Conservation (phyloP, 2,113 vertebrate genomes). For the Neolamprologus longior region DNA sequence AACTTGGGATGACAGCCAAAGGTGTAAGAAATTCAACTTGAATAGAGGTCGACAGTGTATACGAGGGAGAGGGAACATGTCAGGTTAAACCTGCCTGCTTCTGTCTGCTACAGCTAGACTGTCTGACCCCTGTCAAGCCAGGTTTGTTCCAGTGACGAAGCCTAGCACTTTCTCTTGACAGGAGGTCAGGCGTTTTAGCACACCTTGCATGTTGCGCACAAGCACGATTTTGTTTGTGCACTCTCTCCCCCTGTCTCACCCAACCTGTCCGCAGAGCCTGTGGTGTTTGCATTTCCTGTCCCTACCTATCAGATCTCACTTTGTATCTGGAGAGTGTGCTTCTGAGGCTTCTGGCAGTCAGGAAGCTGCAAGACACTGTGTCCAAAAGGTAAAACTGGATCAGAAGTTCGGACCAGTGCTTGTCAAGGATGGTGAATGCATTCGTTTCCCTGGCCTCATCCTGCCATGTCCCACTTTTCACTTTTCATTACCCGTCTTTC, state of each 20-base stretch:
- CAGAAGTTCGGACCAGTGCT: constrained; percentile 17
- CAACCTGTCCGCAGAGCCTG: background rate
- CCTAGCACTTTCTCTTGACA: constrained; percentile 36
- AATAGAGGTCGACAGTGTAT: constrained; percentile 28
- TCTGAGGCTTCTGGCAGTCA: background rate
- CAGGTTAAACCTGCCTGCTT: constrained; percentile 16
- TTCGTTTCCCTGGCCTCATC: constrained; percentile 38
- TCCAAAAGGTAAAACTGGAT: constrained; percentile 39
- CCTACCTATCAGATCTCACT: constrained; percentile 35
- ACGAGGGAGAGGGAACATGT: background rate
- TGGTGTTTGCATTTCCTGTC: constrained; percentile 42
- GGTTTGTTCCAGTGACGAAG: constrained; percentile 31
- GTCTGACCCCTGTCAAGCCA: constrained; percentile 55
- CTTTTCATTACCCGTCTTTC: constrained; percentile 25
- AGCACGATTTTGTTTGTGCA: background rate
- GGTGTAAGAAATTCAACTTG: constrained; percentile 9
- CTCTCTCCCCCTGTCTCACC: background rate
- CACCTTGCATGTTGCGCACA: constrained; percentile 53
- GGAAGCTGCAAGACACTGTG: constrained; percentile 11
- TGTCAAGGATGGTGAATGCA: constrained; percentile 38
- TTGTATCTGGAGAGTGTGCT: background rate
- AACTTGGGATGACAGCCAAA: background rate
- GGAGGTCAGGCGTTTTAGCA: constrained; percentile 50
- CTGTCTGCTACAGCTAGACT: constrained; percentile 9
- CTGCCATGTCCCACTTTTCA: constrained; percentile 42